Percentiles rank a stretch among this genome's conserved stretches.
Conservation (phyloP, 2,888 invertebrate genomes). For the Digitonthophagus gazella region DNA sequence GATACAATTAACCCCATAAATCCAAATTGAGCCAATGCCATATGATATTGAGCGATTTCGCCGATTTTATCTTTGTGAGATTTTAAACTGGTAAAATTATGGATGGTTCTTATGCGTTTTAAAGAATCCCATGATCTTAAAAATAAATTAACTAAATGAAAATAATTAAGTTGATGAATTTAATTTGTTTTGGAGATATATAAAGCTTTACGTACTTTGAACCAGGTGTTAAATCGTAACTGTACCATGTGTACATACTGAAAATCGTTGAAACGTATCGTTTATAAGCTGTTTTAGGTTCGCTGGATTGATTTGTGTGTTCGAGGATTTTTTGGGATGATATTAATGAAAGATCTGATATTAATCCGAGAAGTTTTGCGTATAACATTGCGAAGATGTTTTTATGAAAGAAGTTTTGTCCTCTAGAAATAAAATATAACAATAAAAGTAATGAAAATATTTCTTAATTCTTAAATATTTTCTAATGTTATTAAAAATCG, state of each 20-base stretch:
- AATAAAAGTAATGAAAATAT: neutral
- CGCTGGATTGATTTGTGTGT: slow-evolving; percentile 69
- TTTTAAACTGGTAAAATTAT: slow-evolving; percentile 61
- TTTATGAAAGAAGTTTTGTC: slow-evolving; percentile 68
- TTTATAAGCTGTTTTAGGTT: slow-evolving; percentile 64
- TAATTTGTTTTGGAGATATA: too few species aligned
- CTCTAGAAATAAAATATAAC: slow-evolving; percentile 53
- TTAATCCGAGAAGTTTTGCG: slow-evolving; percentile 73
- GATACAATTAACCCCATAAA: slow-evolving; percentile 76
- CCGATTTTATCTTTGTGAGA: slow-evolving; percentile 53
- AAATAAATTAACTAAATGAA: neutral
- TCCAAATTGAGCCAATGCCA: slow-evolving; percentile 84
- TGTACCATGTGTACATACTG: slow-evolving; percentile 81
- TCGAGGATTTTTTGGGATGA: slow-evolving; percentile 70
- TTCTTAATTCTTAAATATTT: too few species aligned
- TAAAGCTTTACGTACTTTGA: slow-evolving; percentile 54
- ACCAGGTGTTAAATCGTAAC: slow-evolving; percentile 62
- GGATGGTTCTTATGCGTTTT: slow-evolving; percentile 63
- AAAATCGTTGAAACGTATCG: slow-evolving; percentile 78
- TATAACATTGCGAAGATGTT: slow-evolving; percentile 69
- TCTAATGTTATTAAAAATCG: too few species aligned
- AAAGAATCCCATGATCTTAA: slow-evolving; percentile 68
- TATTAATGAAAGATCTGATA: slow-evolving; percentile 72
- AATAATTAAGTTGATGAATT: neutral
- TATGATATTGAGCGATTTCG: slow-evolving; percentile 74